Conservation (phyloP, 2,888 invertebrate genomes). For the Polydrusus tereticollis region DNA sequence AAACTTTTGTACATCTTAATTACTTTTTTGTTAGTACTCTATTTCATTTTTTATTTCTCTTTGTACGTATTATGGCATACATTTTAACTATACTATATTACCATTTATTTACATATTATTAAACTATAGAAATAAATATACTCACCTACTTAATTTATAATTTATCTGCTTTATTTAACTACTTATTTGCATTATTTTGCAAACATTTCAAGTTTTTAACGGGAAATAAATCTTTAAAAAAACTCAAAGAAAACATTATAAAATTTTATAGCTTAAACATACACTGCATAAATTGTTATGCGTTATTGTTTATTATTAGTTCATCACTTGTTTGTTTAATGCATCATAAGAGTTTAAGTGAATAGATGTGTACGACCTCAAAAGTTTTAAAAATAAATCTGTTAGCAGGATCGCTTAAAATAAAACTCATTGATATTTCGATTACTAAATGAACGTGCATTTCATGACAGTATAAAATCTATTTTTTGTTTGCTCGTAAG, state of each 20-base stretch:
- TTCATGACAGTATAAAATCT: background rate
- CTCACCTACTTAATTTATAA: no score
- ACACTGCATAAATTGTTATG: background rate
- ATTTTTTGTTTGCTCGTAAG: no score
- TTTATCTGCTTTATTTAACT: background rate
- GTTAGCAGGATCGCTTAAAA: constrained; percentile 5
- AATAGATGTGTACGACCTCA: constrained; percentile 11
- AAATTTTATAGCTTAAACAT: constrained; percentile 8
- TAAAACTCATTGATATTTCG: constrained; percentile 7
- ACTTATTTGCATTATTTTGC: background rate
- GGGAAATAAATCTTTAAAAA: background rate
- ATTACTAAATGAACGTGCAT: background rate
- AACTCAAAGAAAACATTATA: constrained; percentile 2
- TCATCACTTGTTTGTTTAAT: constrained; percentile 12
- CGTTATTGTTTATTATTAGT: constrained; percentile 21
- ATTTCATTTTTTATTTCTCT: no score
- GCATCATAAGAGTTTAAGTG: constrained; percentile 4
- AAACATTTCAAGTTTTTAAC: background rate
- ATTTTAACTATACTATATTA: no score
- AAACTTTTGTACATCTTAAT: no score
- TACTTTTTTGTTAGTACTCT: no score
- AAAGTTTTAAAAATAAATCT: constrained; percentile 11
- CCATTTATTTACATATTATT: no score
- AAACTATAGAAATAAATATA: no score
- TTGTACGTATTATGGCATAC: no score